A percentile compares a stretch with the other conserved stretches of the same genome.
phyloP scores from a whole-genome alignment of 2,113 vertebrate species.

The Globicephala melas region DNA sequence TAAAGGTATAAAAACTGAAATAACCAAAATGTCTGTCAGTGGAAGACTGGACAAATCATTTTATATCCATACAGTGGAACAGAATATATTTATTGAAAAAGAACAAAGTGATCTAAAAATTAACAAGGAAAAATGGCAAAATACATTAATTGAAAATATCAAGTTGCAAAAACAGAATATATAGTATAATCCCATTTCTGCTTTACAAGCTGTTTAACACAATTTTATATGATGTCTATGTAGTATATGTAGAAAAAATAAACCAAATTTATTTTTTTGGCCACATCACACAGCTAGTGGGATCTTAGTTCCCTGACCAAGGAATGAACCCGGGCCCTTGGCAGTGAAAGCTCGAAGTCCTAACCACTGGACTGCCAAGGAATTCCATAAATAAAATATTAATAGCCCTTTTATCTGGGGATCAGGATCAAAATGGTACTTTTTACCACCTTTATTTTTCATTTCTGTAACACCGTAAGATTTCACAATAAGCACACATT shows the following conservation, averaged over 20 bases:
- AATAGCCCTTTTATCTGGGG: neutral
- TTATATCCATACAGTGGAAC: neutral
- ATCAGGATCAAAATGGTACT: neutral
- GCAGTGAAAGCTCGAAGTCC: neutral
- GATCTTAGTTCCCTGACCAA: neutral
- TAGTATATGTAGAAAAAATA: neutral
- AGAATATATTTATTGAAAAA: neutral
- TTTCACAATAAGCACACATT: neutral
- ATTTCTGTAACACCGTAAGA: neutral
- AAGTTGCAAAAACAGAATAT: neutral
- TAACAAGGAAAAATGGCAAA: neutral
- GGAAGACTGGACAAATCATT: neutral
- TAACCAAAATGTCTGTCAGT: neutral
- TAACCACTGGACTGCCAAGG: neutral
- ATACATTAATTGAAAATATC: neutral
- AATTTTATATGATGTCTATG: neutral
- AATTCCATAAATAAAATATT: neutral
- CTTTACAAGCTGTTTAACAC: slow-evolving; percentile 9
- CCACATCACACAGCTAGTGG: neutral
- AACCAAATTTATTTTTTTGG: neutral
- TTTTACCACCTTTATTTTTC: neutral
- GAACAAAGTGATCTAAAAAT: neutral
- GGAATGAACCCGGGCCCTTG: neutral
- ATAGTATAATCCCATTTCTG: neutral
- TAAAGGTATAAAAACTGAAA: neutral